Evolutionary conservation across 1,140 invertebrate genomes (phyloP), one percentile per base, ranked within the genome.

Genomic region (Tribolium madens): DNA sequence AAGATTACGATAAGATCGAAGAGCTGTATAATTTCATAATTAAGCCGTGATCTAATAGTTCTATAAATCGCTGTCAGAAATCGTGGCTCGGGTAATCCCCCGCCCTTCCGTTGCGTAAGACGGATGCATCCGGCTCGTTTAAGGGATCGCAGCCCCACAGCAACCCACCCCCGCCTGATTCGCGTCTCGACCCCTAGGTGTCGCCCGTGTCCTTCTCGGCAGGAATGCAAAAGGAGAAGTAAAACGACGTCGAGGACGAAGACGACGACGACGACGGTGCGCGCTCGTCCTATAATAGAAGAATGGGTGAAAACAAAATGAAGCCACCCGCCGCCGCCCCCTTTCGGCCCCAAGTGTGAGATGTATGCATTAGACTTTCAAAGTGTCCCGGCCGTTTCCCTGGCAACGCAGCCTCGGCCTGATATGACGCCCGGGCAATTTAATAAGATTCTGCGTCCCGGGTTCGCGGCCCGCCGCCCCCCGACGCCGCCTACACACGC

Each of bases 351-450:
- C 84, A 88, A 84, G 84, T 84, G 84, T 84, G 84, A 85, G 84
- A 85, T 84, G 84, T 85, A 84, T 85, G 84, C 84, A 85, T 85
- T 85, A 85, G 84, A 85, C 84, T 85, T 85, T 85, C 84, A 85
- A 85, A 85, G 84, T 85, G 84, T 85, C 84, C 84, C 83, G 84
- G 83, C 84, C 84, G 84, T 85, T 85, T 81, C 83, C 84, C 77
- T 82, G 81, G 84, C 82, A 84, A 85, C 84, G 83, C 82, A 80
- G 83, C 83, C 80, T 82, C 81, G 83, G 82, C 79, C 83, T 83
- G 84, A 85, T 85, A 85, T 85, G 84, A 85, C 84, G 84, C 84
- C 84, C 84, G 84, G 84, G 84, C 84, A 85, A 85, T 85, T 85
- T 85, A 85, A 85, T 85, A 85, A 85, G 84, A 85, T 85, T 85